Percentiles rank a stretch among this genome's conserved stretches.
These are phyloP conservation scores for Oryzias melastigma DNA, from an alignment of 2,113 vertebrate genomes.

Conservation along the genomic window DNA sequence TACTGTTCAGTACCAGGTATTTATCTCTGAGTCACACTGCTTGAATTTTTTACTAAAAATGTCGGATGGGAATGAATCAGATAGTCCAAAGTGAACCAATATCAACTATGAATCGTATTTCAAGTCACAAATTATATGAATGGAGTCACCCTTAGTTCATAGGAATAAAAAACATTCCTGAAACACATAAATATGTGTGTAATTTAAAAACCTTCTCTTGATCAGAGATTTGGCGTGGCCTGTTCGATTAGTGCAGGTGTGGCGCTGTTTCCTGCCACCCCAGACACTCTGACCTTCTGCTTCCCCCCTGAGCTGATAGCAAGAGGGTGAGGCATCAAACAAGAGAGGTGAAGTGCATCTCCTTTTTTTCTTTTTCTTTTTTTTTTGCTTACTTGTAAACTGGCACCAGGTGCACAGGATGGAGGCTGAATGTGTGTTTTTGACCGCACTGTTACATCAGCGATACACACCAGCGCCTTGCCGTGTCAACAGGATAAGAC, in stretches of 20 bases:
- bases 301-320: constrained; percentile 40
- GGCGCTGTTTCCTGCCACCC: constrained; percentile 40
- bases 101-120: too few relatives aligned
- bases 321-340: constrained; percentile 48
- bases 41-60: too few relatives aligned
- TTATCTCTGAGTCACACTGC: too few relatives aligned
- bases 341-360: constrained; percentile 67
- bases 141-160: not conserved
- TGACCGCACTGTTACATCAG: constrained; percentile 50
- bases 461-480: constrained; percentile 41
- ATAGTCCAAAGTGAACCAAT: too few relatives aligned
- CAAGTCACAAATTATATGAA: too few relatives aligned
- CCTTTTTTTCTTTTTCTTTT: constrained; percentile 43
- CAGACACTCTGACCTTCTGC: constrained; percentile 19
- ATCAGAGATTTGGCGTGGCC: constrained; percentile 11
- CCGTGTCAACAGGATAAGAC: constrained; percentile 69
- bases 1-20: too few relatives aligned
- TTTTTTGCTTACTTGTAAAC: constrained; percentile 22
- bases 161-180: not conserved
- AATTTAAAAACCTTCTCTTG: constrained; percentile 9
- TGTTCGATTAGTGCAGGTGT: constrained; percentile 14
- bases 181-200: not conserved
- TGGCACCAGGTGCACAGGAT: constrained; percentile 45
- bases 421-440: constrained; percentile 21
- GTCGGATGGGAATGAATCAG: too few relatives aligned